Percentiles rank a stretch among this genome's conserved stretches.
Evolutionary conservation across 2,888 invertebrate species (phyloP).

Genomic region (Eupeodes latifasciatus): DNA sequence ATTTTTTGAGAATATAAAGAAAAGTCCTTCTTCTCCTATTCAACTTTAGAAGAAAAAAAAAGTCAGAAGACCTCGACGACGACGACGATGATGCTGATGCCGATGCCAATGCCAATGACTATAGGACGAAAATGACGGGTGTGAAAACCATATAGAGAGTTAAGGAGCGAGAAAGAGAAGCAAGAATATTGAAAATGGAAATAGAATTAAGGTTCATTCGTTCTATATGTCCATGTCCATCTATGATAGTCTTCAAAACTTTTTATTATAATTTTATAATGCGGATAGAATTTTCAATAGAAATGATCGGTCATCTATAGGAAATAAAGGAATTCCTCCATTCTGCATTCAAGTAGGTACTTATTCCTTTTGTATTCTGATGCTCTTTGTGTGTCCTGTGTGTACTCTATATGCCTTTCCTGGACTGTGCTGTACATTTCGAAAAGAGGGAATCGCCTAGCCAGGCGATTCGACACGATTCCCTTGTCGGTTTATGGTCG

Average conservation of each 20-base stretch:
- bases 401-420: too few species aligned
- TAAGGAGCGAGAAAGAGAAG: not conserved
- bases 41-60: not conserved
- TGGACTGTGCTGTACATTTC: not conserved
- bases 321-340: slow-evolving; percentile 22
- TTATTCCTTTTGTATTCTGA: slow-evolving; percentile 33
- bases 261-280: slow-evolving; percentile 49
- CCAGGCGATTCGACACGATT: slow-evolving; percentile 51
- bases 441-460: slow-evolving; percentile 15
- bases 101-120: too few species aligned
- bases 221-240: not conserved
- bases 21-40: slow-evolving; percentile 13
- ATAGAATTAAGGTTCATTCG: slow-evolving; percentile 26
- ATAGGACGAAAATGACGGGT: slow-evolving; percentile 10
- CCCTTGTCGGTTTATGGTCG: slow-evolving; percentile 62
- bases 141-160: slow-evolving; percentile 26
- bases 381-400: not conserved
- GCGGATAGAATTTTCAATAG: slow-evolving; percentile 53
- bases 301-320: slow-evolving; percentile 38
- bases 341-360: slow-evolving; percentile 47
- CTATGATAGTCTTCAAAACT: slow-evolving; percentile 39
- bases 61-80: too few species aligned
- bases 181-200: slow-evolving; percentile 6
- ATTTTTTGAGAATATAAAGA: slow-evolving; percentile 18
- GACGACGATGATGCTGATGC: too few species aligned